phyloP scores from a whole-genome alignment of 2,113 vertebrate genomes.

The Sardina pilchardus region DNA sequence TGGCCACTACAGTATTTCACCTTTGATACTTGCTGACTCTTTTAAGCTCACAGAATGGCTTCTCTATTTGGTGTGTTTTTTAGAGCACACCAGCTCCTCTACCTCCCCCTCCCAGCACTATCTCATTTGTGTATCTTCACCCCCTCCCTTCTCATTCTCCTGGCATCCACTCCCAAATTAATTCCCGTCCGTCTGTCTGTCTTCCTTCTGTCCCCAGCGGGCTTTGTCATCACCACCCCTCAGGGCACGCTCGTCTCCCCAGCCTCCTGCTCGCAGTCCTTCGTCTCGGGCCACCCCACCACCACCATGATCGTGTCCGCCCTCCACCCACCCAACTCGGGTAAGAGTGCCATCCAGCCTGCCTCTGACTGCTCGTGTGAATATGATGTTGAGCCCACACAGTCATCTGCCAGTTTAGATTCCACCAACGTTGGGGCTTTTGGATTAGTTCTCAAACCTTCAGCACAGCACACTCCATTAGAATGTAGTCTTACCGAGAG shows the following conservation, averaged over 20 bases:
- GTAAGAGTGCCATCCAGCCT: constrained; percentile 41
- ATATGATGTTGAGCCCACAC: background rate
- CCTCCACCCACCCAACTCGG: constrained; percentile 66
- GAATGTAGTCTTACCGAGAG: background rate
- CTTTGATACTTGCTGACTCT: background rate
- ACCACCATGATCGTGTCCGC: constrained; percentile 95
- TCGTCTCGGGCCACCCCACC: constrained; percentile 84
- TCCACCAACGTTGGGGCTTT: background rate
- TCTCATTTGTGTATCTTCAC: background rate
- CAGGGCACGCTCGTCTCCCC: constrained; percentile 92
- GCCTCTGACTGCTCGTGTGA: background rate
- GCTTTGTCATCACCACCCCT: constrained; percentile 94
- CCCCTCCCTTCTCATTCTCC: background rate
- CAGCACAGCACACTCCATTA: background rate
- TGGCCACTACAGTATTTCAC: background rate
- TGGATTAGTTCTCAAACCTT: background rate
- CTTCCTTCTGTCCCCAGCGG: constrained; percentile 72
- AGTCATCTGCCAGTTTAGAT: background rate
- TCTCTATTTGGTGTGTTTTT: background rate
- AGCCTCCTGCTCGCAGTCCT: constrained; percentile 88
- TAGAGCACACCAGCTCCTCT: background rate
- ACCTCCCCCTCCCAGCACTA: background rate
- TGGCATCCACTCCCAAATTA: background rate
- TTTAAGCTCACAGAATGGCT: background rate
- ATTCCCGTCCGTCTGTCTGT: background rate